These are phyloP conservation scores for Mycogona germanica DNA, from an alignment of 2,888 invertebrate genomes.

Conservation along the genomic window DNA sequence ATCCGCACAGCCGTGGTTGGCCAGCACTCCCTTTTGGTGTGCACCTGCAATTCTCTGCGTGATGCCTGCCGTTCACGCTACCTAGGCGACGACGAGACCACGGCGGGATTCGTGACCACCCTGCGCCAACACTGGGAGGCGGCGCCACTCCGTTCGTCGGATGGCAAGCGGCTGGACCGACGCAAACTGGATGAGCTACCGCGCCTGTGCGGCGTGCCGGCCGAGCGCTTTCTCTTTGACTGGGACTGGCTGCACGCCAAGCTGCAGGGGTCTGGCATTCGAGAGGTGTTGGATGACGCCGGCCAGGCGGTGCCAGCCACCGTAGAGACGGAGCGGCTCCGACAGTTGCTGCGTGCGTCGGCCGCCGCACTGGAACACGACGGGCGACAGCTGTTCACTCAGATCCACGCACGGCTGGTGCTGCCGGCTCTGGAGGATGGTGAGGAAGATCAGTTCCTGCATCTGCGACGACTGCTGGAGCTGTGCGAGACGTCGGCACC, in stretches of 20 bases:
- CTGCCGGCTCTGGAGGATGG: neutral
- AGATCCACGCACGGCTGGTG: conserved; percentile 33
- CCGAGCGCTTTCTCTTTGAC: conserved; percentile 55
- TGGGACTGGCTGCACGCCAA: conserved; percentile 68
- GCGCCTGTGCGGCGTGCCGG: conserved; percentile 51
- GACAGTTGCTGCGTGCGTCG: conserved; percentile 56
- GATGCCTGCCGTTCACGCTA: neutral
- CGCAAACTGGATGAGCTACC: conserved; percentile 72
- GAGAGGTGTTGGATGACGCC: conserved; percentile 63
- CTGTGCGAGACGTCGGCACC: conserved; percentile 32
- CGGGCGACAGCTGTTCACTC: conserved; percentile 65
- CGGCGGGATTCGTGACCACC: neutral
- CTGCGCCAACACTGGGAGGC: neutral
- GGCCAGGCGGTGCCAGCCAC: conserved; percentile 4
- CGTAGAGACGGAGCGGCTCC: conserved; percentile 44
- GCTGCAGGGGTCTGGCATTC: conserved; percentile 60
- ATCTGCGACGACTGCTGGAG: conserved; percentile 19
- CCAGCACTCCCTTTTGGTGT: conserved; percentile 28
- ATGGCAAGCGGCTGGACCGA: conserved; percentile 42
- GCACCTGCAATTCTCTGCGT: conserved; percentile 19
- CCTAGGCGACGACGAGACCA: neutral
- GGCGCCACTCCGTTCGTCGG: conserved; percentile 43
- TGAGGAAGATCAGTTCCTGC: conserved; percentile 17
- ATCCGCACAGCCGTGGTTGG: conserved; percentile 35
- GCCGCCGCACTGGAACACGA: conserved; percentile 63